A percentile compares a stretch with the other conserved stretches of the same genome.
These are phyloP conservation scores for Rissa tridactyla DNA, from an alignment of 2,113 vertebrate species.

Conservation along the genomic window DNA sequence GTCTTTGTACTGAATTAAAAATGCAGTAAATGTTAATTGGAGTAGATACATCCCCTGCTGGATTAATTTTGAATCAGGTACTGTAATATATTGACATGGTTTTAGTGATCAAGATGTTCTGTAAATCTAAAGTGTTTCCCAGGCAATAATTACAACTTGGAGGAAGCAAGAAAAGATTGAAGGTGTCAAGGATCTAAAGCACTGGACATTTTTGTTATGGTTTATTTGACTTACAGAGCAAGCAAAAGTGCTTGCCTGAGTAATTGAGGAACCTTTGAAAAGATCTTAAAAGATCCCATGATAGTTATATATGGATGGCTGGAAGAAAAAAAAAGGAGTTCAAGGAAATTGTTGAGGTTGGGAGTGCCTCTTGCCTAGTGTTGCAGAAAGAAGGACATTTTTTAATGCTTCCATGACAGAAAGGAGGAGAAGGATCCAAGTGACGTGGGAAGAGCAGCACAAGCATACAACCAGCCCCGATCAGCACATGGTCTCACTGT, in stretches of 20 bases:
- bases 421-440: not conserved
- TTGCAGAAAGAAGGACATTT: not conserved
- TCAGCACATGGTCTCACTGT: not conserved
- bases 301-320: not conserved
- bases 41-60: not conserved
- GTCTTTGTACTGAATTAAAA: constrained; percentile 18
- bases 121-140: not conserved
- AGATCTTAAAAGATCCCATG: not conserved
- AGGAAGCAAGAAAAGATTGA: not conserved
- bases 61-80: constrained; percentile 22
- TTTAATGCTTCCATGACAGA: not conserved
- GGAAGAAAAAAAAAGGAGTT: not conserved
- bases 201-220: not conserved
- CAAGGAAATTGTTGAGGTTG: not conserved
- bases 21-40: not conserved
- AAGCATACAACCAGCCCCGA: fast-evolving
- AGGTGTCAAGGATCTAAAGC: not conserved
- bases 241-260: not conserved
- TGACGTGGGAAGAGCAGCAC: not conserved
- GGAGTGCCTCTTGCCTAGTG: not conserved
- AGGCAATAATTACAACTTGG: not conserved
- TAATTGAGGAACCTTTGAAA: not conserved
- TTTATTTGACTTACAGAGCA: not conserved
- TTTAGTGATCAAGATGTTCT: constrained; percentile 20
- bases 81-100: not conserved